Base-by-base conservation (phyloP, 2,888 invertebrate genomes). In the Onthophagus sagittarius region DNA sequence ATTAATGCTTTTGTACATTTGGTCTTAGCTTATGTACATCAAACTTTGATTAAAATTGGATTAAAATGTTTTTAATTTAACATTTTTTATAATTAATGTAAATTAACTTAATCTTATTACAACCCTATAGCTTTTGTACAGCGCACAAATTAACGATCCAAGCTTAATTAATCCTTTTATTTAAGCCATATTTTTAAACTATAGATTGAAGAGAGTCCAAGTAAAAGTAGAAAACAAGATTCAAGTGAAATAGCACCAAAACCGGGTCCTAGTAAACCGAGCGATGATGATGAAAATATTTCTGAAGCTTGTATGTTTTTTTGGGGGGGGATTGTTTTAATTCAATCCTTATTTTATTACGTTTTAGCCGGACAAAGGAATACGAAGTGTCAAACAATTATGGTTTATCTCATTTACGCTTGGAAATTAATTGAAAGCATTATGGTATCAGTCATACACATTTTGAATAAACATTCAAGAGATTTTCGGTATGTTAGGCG, bases 401-500 rank as follows among this genome's bases (percentile, higher is more conserved):
- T 86, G 11, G 86, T 87, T 14, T 86, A 86, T 79, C 80, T 90
- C 72, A 85, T 90, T 77, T 90, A 92, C 80, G 81, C 88, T 15
- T 90, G 90, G 88, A 92, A 92, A 15, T 91, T 97, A 79, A 84
- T 95, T 72, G 91, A 92, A 77, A 94, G 95, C 80, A 83, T 90
- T 5, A 89, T 98, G 84, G 93, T 96, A 71, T 94, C 95, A 15
- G 82, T 95, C 71, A 97, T 96, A 1, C 90, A 90, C 72, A 90
- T 93, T 79, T 87, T 98, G 73, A 96, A 98, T 87, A 90, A 89
- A 79, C 92, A 95, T 80, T 99, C 99, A 0, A 89, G 94, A 72
- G 98, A 99, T 85, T 98, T 98, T 86, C 90, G 99, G 82, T 97
- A 97, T 83, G 96, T 99, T 0, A 94, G 98, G 23, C 92, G 92